Percentiles rank a stretch among this genome's conserved stretches.
phyloP scores from a whole-genome alignment of 2,797 vertebrate species.

The Tarsius wallacei region DNA sequence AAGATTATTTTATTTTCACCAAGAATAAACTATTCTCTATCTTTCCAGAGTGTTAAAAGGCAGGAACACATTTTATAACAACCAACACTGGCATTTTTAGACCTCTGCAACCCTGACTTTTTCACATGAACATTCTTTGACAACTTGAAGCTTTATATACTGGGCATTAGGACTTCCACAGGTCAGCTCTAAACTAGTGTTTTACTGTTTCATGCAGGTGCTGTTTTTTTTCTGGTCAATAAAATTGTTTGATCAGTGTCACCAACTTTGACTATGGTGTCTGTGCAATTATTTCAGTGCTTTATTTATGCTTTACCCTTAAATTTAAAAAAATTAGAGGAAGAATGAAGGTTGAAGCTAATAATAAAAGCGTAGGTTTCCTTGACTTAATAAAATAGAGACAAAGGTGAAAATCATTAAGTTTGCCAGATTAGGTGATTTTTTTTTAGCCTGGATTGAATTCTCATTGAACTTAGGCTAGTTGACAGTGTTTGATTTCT shows the following conservation, averaged over 20 bases:
- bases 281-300: background rate
- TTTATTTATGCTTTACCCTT: background rate
- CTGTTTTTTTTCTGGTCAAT: background rate
- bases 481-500: background rate
- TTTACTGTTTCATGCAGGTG: background rate
- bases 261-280: background rate
- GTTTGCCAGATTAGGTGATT: background rate
- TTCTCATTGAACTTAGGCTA: background rate
- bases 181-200: background rate
- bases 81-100: background rate
- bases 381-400: background rate
- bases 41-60: background rate
- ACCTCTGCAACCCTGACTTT: background rate
- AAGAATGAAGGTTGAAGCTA: background rate
- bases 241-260: background rate
- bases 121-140: background rate
- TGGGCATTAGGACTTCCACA: background rate
- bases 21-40: background rate
- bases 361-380: background rate
- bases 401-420: background rate
- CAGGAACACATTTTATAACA: background rate
- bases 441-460: background rate
- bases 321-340: background rate
- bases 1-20: conserved; percentile 17
- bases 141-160: background rate